A percentile compares a stretch with the other conserved stretches of the same genome.
Evolutionary conservation across 2,113 vertebrate species (phyloP).

Genomic region (Irena cyanogastra): DNA sequence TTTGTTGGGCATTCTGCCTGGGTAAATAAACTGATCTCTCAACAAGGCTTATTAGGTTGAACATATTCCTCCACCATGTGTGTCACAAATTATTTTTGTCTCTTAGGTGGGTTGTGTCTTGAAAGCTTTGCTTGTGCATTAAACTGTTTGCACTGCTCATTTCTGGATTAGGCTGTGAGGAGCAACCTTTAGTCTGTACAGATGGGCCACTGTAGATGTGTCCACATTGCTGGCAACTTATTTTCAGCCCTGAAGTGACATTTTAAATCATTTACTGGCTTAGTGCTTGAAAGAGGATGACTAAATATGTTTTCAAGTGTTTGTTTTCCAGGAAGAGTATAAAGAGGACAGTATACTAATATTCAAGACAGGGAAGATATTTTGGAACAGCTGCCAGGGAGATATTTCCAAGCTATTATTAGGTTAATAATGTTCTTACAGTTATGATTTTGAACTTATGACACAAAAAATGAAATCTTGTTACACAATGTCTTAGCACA

Average conservation of each 20-base stretch:
- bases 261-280: neutral
- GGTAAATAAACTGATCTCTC: conserved; percentile 1
- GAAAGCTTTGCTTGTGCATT: neutral
- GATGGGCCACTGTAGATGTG: neutral
- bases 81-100: neutral
- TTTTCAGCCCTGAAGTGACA: neutral
- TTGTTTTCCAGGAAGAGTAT: neutral
- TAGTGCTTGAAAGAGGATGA: neutral
- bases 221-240: neutral
- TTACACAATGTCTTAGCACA: neutral
- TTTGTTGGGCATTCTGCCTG: neutral
- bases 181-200: neutral
- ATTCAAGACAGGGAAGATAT: neutral
- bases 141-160: neutral
- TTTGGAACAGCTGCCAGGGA: neutral
- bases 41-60: neutral
- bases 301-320: neutral
- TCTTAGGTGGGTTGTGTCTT: neutral
- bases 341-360: neutral
- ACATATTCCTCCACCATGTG: neutral
- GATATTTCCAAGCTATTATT: neutral
- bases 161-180: neutral
- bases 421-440: neutral
- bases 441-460: neutral
- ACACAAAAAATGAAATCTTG: neutral